These are phyloP conservation scores for Romanomermis culicivorax DNA, from an alignment of 2,888 invertebrate genomes.

Conservation along the genomic window DNA sequence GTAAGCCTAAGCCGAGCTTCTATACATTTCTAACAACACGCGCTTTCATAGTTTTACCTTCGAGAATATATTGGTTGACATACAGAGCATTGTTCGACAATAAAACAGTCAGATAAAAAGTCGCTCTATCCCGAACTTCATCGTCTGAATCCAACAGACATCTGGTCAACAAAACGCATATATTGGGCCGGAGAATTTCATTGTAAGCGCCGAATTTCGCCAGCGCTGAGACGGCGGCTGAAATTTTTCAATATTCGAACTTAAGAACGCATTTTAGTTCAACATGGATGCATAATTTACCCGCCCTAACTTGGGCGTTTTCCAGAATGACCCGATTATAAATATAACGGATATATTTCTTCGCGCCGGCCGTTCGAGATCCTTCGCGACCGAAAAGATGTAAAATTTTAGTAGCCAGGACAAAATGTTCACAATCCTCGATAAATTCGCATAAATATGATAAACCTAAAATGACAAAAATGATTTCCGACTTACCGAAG, in stretches of 20 bases:
- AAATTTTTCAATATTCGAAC: no score
- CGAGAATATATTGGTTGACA: slow-evolving; percentile 47
- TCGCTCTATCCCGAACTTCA: slow-evolving; percentile 90
- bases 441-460: slow-evolving; percentile 97
- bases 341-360: slow-evolving; percentile 45
- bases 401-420: slow-evolving; percentile 78
- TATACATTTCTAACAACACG: no score
- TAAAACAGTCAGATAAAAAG: slow-evolving; percentile 74
- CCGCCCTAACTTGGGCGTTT: slow-evolving; percentile 71
- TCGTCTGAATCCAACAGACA: slow-evolving; percentile 92
- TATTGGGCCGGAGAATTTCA: slow-evolving; percentile 62
- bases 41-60: no score
- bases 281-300: slow-evolving; percentile 17
- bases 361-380: slow-evolving; percentile 77
- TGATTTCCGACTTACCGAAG: background rate
- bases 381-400: slow-evolving; percentile 90
- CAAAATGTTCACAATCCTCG: slow-evolving; percentile 95
- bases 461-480: slow-evolving; percentile 36
- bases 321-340: slow-evolving; percentile 71
- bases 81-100: slow-evolving; percentile 38
- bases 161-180: slow-evolving; percentile 50
- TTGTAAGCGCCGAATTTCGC: slow-evolving; percentile 93
- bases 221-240: slow-evolving; percentile 82
- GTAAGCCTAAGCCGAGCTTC: no score
- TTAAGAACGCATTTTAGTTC: no score